Base-by-base conservation (phyloP, 2,797 vertebrate genomes). In the Poeciliopsis turneri region DNA sequence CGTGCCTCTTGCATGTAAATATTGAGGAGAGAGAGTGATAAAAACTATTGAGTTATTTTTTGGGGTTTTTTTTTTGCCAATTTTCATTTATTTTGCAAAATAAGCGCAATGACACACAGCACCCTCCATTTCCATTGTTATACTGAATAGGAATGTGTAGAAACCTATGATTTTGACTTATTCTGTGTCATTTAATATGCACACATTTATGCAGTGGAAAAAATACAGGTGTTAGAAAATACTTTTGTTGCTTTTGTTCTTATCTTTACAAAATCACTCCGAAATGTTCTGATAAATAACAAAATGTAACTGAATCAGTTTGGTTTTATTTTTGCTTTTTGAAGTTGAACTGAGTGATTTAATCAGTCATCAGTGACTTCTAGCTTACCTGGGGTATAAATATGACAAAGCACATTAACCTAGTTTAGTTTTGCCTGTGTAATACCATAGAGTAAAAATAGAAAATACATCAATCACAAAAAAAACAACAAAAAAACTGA, bases 1-100 rank as follows among this genome's bases (percentile, higher is more conserved):
- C 78, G 86, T 18, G 87, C 89, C 90, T 93, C 88, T 90, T 92
- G 88, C 80, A 1, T 89, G 88, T 82, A 9, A 84, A 80, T 90
- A 84, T 74, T 45, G 45, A 72, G 15, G 28, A 4, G 1, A 49
- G 18, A 53, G 20, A n/a, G 73, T 72, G 10, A 25, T 76, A 7
- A 41, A 74, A 59, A 25, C 10, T 46, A 16, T 9, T 0, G 64
- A 25, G 36, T 68, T 41, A 4, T 46, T 13, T 33, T 33, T 33
- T 33, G 1, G 1, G 2, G 3, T 36, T 36, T 43, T 4, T 15
- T 41, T 64, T 66, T 16, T 6, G 13, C 20, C 9, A 41, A 23
- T 43, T n/a, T 16, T 69, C 0, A 41, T 69, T 9, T 25, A 69
- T 25, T 41, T 69, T 69, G 39, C 13, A 43, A 69, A 69, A 41